A percentile compares a stretch with the other conserved stretches of the same genome.
Conservation (phyloP, 2,888 invertebrate genomes). For the Orchesella flavescens region DNA sequence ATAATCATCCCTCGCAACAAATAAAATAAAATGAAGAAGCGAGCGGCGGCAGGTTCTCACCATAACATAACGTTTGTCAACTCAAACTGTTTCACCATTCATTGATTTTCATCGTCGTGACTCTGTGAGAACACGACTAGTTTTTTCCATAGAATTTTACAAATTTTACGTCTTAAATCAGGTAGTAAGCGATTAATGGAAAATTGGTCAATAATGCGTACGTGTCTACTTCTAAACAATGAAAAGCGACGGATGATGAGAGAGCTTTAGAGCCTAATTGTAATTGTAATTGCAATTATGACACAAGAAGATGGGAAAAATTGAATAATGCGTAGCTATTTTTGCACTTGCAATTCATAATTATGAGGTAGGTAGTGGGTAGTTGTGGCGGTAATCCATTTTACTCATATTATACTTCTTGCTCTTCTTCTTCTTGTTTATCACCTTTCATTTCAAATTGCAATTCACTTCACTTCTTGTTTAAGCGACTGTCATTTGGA, state of each 20-base stretch:
- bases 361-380: neutral
- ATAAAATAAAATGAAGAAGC: constrained; percentile 30
- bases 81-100: neutral
- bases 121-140: too few relatives aligned
- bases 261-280: too few relatives aligned
- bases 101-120: too few relatives aligned
- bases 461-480: neutral
- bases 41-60: constrained; percentile 5
- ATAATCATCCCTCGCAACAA: neutral
- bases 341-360: neutral
- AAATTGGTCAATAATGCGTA: too few relatives aligned
- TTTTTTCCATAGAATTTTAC: too few relatives aligned
- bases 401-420: neutral
- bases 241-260: too few relatives aligned
- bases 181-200: too few relatives aligned
- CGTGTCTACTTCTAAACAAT: too few relatives aligned
- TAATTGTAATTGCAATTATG: too few relatives aligned
- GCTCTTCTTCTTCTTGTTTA: neutral
- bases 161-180: too few relatives aligned
- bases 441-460: constrained; percentile 12
- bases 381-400: neutral
- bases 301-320: too few relatives aligned
- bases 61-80: neutral
- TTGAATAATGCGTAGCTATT: neutral
- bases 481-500: neutral